Percentiles rank a stretch among this genome's conserved stretches.
Evolutionary conservation across 2,888 invertebrate species (phyloP).

Genomic region (Perizoma flavofasciatum): DNA sequence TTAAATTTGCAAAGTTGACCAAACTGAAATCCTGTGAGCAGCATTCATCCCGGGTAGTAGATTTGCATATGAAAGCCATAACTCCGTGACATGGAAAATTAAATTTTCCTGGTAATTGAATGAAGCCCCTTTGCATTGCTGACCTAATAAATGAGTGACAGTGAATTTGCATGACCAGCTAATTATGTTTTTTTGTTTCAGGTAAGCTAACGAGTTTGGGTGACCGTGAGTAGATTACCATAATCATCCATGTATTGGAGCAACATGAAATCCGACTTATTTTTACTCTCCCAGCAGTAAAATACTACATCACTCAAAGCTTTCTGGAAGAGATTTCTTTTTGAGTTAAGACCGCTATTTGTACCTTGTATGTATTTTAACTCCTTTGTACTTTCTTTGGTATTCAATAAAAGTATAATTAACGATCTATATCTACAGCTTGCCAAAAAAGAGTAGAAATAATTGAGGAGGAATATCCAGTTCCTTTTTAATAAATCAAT

Average conservation of each 20-base stretch:
- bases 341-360: no score
- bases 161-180: conserved; percentile 40
- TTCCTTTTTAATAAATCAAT: no score
- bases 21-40: conserved; percentile 26
- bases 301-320: no score
- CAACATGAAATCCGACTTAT: not conserved
- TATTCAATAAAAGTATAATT: no score
- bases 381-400: no score
- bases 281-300: not conserved
- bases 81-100: conserved; percentile 74
- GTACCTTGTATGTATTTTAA: no score
- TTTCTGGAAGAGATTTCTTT: no score
- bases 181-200: conserved; percentile 57
- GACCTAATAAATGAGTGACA: conserved; percentile 62
- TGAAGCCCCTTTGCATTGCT: conserved; percentile 60
- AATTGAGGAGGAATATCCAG: no score
- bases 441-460: no score
- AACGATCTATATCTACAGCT: no score
- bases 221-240: conserved; percentile 17
- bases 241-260: conserved; percentile 1
- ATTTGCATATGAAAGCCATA: conserved; percentile 79
- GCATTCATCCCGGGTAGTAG: conserved; percentile 37
- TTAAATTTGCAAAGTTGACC: not conserved
- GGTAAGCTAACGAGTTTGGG: conserved; percentile 44
- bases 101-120: conserved; percentile 75